Base-by-base conservation (phyloP, 2,113 vertebrate species). In the Okapia johnstoni region DNA sequence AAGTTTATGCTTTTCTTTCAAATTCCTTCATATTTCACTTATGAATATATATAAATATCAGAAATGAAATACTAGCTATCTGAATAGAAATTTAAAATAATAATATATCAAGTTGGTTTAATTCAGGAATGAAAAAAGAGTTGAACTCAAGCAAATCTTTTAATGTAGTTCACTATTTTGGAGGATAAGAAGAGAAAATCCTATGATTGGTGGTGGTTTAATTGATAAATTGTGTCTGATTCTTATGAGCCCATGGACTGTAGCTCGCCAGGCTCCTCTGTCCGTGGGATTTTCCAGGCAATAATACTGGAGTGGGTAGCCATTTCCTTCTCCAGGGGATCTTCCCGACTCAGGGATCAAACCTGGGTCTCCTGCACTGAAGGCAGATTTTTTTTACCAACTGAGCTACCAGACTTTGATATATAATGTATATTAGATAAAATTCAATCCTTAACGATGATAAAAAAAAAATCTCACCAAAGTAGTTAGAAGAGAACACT, bases 61-160 rank as follows among this genome's bases (percentile, higher is more conserved):
- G 55, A 81, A 90, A 92, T 85, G 25, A 88, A 89, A 60, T 57
- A 80, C 36, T 85, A 88, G 23, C 50, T 66, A 79, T 28, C 30
- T 94, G 40, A 92, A 79, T 66, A 13, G 43, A 96, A 66, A 87
- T 54, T 83, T 91, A 95, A 95, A 93, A 48, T 73, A 77, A 23
- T 36, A 88, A 80, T 80, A 54, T 60, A 85, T 96, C 57, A 89
- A 80, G 40, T 77, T 55, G 25, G 30, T 80, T 92, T 88, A 93
- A 90, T 86, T 84, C 17, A 85, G 26, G 50, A 85, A 88, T 60
- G 21, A 92, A 96, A 88, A 79, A 66, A 77, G 6, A 89, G 15
- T 40, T 81, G 60, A 85, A 96, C 6, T 76, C 10, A 2, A 40
- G 15, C 26, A 81, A 83, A 77, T 63, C 7, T 89, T 80, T 79